Conservation (phyloP, 2,113 vertebrate genomes). For the Malurus elegans region DNA sequence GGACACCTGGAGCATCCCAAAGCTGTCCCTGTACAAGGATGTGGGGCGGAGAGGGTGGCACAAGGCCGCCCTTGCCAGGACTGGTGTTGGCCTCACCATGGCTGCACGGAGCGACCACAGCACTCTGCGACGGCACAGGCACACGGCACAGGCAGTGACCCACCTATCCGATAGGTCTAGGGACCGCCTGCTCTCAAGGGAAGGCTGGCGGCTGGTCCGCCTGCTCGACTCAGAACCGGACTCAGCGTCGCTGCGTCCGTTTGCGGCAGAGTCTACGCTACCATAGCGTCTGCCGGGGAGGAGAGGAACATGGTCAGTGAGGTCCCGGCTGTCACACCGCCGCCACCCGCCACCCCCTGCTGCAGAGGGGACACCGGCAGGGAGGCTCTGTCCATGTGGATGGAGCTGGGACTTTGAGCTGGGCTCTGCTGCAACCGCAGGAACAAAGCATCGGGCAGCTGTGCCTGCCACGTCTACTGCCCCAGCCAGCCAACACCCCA, state of each 20-base stretch:
- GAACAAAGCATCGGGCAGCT: background rate
- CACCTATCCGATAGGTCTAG: slow-evolving; percentile 87
- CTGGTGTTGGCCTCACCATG: slow-evolving; percentile 62
- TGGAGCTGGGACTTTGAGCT: background rate
- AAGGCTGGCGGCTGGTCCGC: slow-evolving; percentile 88
- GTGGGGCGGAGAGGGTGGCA: background rate
- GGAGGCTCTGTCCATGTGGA: background rate
- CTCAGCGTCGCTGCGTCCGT: slow-evolving; percentile 88
- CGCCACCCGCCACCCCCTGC: background rate
- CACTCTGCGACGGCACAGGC: slow-evolving; percentile 53
- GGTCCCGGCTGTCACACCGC: background rate
- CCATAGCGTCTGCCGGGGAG: slow-evolving; percentile 84
- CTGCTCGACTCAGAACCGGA: slow-evolving; percentile 88
- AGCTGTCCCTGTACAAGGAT: background rate
- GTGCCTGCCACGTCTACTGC: background rate
- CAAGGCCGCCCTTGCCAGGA: slow-evolving; percentile 21
- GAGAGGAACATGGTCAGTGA: slow-evolving; percentile 79
- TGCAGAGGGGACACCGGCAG: background rate
- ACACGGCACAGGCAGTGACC: slow-evolving; percentile 76
- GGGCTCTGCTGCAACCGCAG: rapidly evolving
- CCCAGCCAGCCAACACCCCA: background rate
- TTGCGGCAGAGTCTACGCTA: slow-evolving; percentile 93
- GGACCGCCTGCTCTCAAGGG: slow-evolving; percentile 91
- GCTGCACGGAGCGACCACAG: slow-evolving; percentile 54
- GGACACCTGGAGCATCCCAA: background rate